Conservation (phyloP, 2,888 invertebrate genomes). For the Orchesellides sinensis region DNA sequence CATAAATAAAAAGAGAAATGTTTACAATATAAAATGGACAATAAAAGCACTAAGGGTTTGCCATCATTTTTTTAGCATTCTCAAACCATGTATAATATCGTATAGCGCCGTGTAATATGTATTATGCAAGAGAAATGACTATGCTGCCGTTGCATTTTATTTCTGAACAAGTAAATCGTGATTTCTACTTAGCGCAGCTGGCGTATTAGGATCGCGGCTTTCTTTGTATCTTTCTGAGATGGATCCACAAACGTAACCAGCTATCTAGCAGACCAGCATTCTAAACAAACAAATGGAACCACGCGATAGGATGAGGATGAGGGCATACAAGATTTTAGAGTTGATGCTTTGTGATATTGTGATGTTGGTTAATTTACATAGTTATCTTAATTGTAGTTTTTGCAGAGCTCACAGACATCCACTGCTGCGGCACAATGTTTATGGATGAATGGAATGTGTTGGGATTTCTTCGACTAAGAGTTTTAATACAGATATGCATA, state of each 20-base stretch:
- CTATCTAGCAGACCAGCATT: slow-evolving; percentile 11
- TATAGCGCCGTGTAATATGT: background rate
- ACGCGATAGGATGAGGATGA: background rate
- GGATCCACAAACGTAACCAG: slow-evolving; percentile 44
- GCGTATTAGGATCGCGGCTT: slow-evolving; percentile 45
- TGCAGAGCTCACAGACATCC: slow-evolving; percentile 23
- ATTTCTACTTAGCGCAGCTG: slow-evolving; percentile 22
- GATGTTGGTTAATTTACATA: slow-evolving; percentile 54
- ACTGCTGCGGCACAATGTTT: background rate
- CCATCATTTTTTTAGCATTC: background rate
- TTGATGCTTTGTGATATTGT: slow-evolving; percentile 11
- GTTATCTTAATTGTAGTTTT: slow-evolving; percentile 62
- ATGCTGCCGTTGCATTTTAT: background rate
- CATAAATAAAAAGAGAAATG: slow-evolving; percentile 1
- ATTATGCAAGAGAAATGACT: background rate
- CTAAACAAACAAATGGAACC: slow-evolving; percentile 13
- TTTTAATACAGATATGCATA: no score
- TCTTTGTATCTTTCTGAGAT: slow-evolving; percentile 46
- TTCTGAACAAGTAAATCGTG: slow-evolving; percentile 50
- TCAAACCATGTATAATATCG: background rate
- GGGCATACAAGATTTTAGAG: slow-evolving; percentile 36
- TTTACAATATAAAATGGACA: slow-evolving; percentile 12
- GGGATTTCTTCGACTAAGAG: no score
- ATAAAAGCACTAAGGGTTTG: slow-evolving; percentile 3
- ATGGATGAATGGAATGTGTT: slow-evolving; percentile 40